Base-by-base conservation (phyloP, 2,888 invertebrate species). In the Tridacna crocea region DNA sequence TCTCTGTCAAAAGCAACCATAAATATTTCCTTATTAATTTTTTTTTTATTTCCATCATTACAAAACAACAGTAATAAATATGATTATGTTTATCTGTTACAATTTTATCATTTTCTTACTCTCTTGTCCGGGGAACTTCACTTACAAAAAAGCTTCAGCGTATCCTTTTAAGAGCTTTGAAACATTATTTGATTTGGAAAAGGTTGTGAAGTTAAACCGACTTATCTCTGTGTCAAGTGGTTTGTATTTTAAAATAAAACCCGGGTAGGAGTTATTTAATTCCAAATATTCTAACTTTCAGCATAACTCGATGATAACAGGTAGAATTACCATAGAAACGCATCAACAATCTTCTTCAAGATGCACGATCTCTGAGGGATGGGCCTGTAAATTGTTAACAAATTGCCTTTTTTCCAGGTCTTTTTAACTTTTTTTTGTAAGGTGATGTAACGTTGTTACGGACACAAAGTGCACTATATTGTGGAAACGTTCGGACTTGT, bases 251-350 rank as follows among this genome's bases (percentile, higher is more conserved):
- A 68, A n/a, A n/a, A 13, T 22, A 17, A 61, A 22, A 17, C 61
- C 61, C 13, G 26, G 13, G 3, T 4, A 24, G 24, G 24, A 24
- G 22, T 70, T 51, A 22, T 26, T 70, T 66, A 51, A 70, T 51
- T 51, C 70, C 70, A n/a, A 70, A 70, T 70, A 22, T 70, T 51
- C 51, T 70, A 46, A 24, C 22, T 70, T 70, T 15, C 51, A 17
- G 3, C 10, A 46, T 75, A 79, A 82, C 82, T 72, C 24, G n/a
- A 27, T 65, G 72, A 82, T 82, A 68, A 78, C 65, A 48, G 0
- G 22, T 27, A 24, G 22, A 15, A 72, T 82, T 48, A 12, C 77
- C 73, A 79, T 77, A 68, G 74, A 0, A 73, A 82, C 65, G n/a
- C 4, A 63, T 68, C 60, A 82, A 79, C 82, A 82, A 76, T 47